A percentile compares a stretch with the other conserved stretches of the same genome.
These are phyloP conservation scores for Drosophila ananassae DNA, from an alignment of 1,140 invertebrate species.

Conservation along the genomic window DNA sequence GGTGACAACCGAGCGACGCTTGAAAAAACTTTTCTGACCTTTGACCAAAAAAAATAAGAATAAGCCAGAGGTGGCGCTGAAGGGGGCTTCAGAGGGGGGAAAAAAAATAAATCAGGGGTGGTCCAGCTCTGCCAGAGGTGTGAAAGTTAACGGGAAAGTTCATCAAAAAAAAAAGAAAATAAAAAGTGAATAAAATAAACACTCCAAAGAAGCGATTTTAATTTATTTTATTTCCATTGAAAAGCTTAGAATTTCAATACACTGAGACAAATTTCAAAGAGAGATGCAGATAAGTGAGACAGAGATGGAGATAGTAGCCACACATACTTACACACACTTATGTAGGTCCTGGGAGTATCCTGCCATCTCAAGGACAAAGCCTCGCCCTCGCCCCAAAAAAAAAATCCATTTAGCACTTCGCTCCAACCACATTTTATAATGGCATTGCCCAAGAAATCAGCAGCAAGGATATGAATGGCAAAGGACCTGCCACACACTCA, in stretches of 20 bases:
- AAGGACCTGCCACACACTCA: background rate
- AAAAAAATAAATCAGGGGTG: too few relatives aligned
- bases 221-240: constrained; percentile 63
- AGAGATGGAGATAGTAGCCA: background rate
- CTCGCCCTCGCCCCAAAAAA: constrained; percentile 27
- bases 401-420: constrained; percentile 23
- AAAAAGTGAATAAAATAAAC: background rate
- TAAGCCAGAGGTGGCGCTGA: background rate
- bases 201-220: constrained; percentile 47
- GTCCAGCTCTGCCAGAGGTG: constrained; percentile 33
- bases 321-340: too few relatives aligned
- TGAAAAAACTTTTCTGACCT: constrained; percentile 65
- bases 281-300: background rate
- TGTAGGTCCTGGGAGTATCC: background rate
- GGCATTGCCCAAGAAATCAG: constrained; percentile 43
- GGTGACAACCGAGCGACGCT: background rate
- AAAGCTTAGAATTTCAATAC: background rate
- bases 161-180: constrained; percentile 18
- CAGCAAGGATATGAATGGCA: constrained; percentile 3
- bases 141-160: constrained; percentile 68
- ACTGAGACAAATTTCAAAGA: too few relatives aligned
- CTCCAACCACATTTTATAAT: constrained; percentile 57
- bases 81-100: background rate
- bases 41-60: constrained; percentile 16
- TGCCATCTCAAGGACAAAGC: constrained; percentile 35